A percentile compares a stretch with the other conserved stretches of the same genome.
phyloP scores from a whole-genome alignment of 1,140 invertebrate genomes.

The Piezodorus guildinii region DNA sequence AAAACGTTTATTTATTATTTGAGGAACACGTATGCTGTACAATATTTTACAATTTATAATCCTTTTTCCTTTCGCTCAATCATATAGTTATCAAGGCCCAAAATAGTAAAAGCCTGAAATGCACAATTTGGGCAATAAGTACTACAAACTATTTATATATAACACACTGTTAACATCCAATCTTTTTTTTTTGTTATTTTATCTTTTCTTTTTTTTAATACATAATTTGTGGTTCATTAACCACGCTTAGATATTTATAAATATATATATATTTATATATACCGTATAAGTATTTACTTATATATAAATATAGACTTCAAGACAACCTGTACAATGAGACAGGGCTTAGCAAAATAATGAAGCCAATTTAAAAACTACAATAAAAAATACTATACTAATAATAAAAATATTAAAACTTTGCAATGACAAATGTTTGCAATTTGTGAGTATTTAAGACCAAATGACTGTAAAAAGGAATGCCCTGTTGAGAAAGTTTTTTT shows the following conservation, averaged over 20 bases:
- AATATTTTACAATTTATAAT: constrained; percentile 15
- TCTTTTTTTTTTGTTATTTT: neutral
- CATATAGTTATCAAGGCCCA: constrained; percentile 14
- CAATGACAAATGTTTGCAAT: constrained; percentile 7
- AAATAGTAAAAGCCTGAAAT: constrained; percentile 20
- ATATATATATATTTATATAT: constrained; percentile 21
- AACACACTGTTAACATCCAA: constrained; percentile 14
- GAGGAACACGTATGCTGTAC: constrained; percentile 13
- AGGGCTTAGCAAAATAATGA: constrained; percentile 16
- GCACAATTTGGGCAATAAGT: constrained; percentile 13
- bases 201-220: neutral
- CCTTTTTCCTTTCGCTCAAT: constrained; percentile 19
- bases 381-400: constrained; percentile 13
- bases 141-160: constrained; percentile 9
- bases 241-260: constrained; percentile 5
- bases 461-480: neutral
- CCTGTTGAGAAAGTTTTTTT: neutral
- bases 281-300: constrained; percentile 3
- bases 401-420: constrained; percentile 15
- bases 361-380: constrained; percentile 14
- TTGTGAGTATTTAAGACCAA: constrained; percentile 14
- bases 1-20: neutral
- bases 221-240: constrained; percentile 1
- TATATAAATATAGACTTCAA: constrained; percentile 16
- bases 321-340: constrained; percentile 13